These are phyloP conservation scores for Bovichtus diacanthus DNA, from an alignment of 2,797 vertebrate species.

Conservation along the genomic window DNA sequence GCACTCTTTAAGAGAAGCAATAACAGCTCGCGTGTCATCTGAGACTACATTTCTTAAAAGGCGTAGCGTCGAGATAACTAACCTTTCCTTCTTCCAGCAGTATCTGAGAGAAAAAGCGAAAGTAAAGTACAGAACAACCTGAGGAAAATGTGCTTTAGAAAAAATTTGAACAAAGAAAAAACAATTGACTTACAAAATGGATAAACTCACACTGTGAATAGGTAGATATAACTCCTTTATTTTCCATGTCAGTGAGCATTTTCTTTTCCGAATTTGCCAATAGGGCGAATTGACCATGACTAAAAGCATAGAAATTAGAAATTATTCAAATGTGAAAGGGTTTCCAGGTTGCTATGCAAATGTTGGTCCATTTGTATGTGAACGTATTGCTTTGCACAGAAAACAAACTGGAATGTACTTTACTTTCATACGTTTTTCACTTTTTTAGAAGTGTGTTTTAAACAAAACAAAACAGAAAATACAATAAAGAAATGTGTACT, in stretches of 20 bases:
- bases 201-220: constrained; percentile 14
- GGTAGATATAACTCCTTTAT: constrained; percentile 35
- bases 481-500: constrained; percentile 2
- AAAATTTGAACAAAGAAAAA: constrained; percentile 38
- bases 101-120: constrained; percentile 3
- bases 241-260: constrained; percentile 46
- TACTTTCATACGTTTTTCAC: background rate
- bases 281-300: constrained; percentile 51
- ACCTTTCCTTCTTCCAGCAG: constrained; percentile 22
- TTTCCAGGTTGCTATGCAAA: constrained; percentile 62
- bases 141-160: constrained; percentile 11
- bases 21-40: constrained; percentile 68
- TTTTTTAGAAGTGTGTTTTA: background rate
- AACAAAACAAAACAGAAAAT: constrained; percentile 11
- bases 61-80: constrained; percentile 33
- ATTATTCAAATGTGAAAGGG: constrained; percentile 77
- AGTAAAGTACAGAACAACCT: background rate
- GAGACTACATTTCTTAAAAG: constrained; percentile 58
- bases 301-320: constrained; percentile 80
- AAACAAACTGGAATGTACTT: background rate
- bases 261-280: constrained; percentile 43
- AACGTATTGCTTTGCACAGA: constrained; percentile 32
- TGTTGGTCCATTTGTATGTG: constrained; percentile 48
- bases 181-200: constrained; percentile 18
- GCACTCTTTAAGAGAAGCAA: constrained; percentile 66